Conservation (phyloP, 2,888 invertebrate species). For the Clostera curtula region DNA sequence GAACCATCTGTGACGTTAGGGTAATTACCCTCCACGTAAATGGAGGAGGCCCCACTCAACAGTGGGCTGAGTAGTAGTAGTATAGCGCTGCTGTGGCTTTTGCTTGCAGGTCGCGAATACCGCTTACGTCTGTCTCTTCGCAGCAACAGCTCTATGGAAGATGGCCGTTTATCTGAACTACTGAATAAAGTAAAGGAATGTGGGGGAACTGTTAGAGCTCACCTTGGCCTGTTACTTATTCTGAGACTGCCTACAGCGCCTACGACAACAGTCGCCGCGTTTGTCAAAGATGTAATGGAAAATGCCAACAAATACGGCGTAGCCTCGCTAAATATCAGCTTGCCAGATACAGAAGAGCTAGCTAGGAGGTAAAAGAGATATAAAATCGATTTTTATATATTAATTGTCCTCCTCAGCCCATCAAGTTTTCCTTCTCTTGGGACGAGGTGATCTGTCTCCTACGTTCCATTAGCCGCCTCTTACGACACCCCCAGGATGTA, state of each 20-base stretch:
- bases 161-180: slow-evolving; percentile 23
- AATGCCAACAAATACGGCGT: slow-evolving; percentile 39
- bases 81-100: neutral
- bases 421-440: too few species aligned
- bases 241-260: slow-evolving; percentile 44
- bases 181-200: slow-evolving; percentile 24
- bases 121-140: slow-evolving; percentile 43
- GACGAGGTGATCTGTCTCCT: too few species aligned
- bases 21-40: too few species aligned
- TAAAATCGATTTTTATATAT: too few species aligned
- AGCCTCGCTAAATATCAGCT: slow-evolving; percentile 40
- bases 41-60: too few species aligned
- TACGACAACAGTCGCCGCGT: slow-evolving; percentile 32
- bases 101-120: slow-evolving; percentile 35
- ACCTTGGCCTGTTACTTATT: slow-evolving; percentile 50
- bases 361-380: slow-evolving; percentile 42
- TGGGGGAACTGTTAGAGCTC: slow-evolving; percentile 44
- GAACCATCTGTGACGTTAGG: too few species aligned
- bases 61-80: too few species aligned
- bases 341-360: slow-evolving; percentile 57
- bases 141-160: slow-evolving; percentile 22
- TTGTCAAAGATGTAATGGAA: slow-evolving; percentile 35
- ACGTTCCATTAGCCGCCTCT: too few species aligned
- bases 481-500: too few species aligned
- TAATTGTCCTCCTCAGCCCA: too few species aligned